Conservation (phyloP, 2,888 invertebrate species). For the Orthonevra nobilis region DNA sequence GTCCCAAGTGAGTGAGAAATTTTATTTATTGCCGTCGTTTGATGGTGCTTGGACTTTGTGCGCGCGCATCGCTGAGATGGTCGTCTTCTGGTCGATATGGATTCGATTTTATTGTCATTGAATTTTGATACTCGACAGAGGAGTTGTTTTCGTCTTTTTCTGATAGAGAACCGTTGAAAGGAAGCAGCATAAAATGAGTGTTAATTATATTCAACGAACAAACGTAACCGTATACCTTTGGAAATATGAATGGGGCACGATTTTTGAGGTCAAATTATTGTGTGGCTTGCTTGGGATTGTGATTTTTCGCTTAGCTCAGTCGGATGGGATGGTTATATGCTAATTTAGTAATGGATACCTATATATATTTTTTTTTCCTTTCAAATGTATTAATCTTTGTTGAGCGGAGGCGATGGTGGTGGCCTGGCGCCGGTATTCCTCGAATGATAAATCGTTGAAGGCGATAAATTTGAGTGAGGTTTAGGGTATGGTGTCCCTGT, state of each 20-base stretch:
- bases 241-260: conserved; percentile 56
- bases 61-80: neutral
- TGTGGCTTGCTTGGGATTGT: neutral
- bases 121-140: conserved; percentile 28
- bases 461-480: too few species aligned
- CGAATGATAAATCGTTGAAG: too few species aligned
- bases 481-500: too few species aligned
- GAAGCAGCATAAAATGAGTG: conserved; percentile 48
- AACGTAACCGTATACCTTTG: conserved; percentile 53
- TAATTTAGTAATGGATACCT: too few species aligned
- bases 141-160: conserved; percentile 4
- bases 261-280: conserved; percentile 31
- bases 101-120: conserved; percentile 55
- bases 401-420: too few species aligned
- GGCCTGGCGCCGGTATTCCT: too few species aligned
- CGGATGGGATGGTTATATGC: too few species aligned
- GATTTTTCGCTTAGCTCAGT: too few species aligned
- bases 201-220: conserved; percentile 62
- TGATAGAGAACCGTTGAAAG: conserved; percentile 43
- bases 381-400: too few species aligned
- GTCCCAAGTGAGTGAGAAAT: conserved; percentile 56
- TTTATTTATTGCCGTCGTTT: conserved; percentile 66
- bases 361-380: too few species aligned
- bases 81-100: conserved; percentile 24
- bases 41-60: conserved; percentile 46